These are phyloP conservation scores for Spea multiplicata DNA, from an alignment of 2,113 vertebrate genomes.

Conservation along the genomic window DNA sequence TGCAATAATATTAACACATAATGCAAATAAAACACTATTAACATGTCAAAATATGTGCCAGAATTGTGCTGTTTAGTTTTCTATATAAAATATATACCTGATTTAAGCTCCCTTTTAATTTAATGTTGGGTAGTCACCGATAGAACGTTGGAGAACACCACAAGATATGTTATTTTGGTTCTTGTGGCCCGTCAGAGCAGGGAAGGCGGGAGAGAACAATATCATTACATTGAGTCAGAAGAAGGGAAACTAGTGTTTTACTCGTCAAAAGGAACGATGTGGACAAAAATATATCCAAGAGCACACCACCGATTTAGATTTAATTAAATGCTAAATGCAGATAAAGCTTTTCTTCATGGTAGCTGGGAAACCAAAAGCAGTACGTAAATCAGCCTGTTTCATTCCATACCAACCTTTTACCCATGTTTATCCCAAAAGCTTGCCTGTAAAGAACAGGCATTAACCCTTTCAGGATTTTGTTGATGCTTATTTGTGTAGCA, in stretches of 20 bases:
- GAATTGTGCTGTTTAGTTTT: too few relatives aligned
- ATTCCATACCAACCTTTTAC: too few relatives aligned
- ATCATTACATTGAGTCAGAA: slow-evolving; percentile 14
- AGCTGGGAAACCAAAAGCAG: too few relatives aligned
- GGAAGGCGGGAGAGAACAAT: not conserved
- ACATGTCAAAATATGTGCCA: too few relatives aligned
- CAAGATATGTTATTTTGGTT: slow-evolving; percentile 20
- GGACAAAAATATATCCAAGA: slow-evolving; percentile 14
- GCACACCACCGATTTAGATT: not conserved
- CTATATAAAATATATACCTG: too few relatives aligned
- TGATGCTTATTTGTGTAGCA: too few relatives aligned
- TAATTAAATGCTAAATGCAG: not conserved
- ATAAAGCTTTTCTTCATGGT: not conserved
- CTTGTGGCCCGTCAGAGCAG: not conserved
- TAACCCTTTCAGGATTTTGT: too few relatives aligned
- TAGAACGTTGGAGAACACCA: not conserved
- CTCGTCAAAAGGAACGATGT: slow-evolving; percentile 5
- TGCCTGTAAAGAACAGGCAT: too few relatives aligned
- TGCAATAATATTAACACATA: too few relatives aligned
- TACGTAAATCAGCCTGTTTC: too few relatives aligned
- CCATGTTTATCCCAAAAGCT: too few relatives aligned
- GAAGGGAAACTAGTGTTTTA: slow-evolving; percentile 18
- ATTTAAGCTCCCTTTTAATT: not conserved
- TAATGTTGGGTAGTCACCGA: slow-evolving; percentile 2
- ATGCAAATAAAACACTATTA: too few relatives aligned